A percentile compares a stretch with the other conserved stretches of the same genome.
These are phyloP conservation scores for Lamellibrachia satsuma DNA, from an alignment of 2,888 invertebrate species.

Conservation along the genomic window DNA sequence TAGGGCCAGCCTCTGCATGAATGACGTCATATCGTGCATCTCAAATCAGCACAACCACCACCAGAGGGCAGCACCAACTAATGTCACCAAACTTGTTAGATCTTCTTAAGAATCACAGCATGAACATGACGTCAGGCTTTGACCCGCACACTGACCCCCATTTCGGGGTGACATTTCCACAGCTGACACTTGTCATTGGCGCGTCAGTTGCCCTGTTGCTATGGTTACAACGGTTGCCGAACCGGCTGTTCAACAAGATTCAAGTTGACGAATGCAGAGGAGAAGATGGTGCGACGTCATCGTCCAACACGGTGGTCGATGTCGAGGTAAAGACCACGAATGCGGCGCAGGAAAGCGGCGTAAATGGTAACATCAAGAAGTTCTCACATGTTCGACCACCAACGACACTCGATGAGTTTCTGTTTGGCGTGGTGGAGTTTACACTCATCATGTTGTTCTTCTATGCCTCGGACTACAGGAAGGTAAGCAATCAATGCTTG, in stretches of 20 bases:
- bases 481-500: constrained; percentile 42
- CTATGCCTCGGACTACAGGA: constrained; percentile 51
- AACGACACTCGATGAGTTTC: constrained; percentile 42
- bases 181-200: constrained; percentile 28
- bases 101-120: background rate
- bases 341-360: background rate
- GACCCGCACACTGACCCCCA: constrained; percentile 33
- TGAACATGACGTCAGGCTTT: constrained; percentile 8
- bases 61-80: background rate
- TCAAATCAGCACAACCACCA: background rate
- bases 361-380: background rate
- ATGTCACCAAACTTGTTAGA: background rate
- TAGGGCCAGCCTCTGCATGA: background rate
- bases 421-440: constrained; percentile 42
- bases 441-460: constrained; percentile 49
- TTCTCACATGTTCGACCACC: constrained; percentile 26
- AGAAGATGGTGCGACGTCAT: background rate
- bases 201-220: constrained; percentile 21
- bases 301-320: background rate
- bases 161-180: constrained; percentile 28
- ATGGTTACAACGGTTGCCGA: background rate
- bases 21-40: background rate
- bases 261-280: background rate
- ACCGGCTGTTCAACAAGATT: background rate
- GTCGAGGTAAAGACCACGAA: background rate